Evolutionary conservation across 2,113 vertebrate genomes (phyloP).

Genomic region (Ellobius talpinus): DNA sequence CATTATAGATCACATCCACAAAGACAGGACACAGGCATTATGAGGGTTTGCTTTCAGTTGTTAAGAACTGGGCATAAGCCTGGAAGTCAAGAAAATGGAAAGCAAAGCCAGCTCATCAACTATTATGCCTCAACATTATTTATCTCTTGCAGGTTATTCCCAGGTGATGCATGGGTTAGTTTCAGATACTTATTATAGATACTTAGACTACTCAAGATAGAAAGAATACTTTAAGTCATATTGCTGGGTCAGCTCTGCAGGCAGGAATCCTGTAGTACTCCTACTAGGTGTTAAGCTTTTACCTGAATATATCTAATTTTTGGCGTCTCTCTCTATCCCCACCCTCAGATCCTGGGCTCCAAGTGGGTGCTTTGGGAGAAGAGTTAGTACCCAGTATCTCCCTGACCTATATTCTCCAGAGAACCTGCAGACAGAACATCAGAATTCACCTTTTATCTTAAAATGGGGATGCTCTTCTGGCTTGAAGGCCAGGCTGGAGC

Average conservation of each 20-base stretch:
- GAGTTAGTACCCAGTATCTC: constrained; percentile 1
- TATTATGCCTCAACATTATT: not conserved
- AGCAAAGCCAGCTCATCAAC: constrained; percentile 1
- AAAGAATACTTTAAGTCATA: constrained; percentile 29
- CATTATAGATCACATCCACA: not conserved
- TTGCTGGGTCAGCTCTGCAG: not conserved
- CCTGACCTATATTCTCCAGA: not conserved
- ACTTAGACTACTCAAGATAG: not conserved
- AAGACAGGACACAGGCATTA: constrained; percentile 15
- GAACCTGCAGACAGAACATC: constrained; percentile 45
- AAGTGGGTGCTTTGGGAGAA: not conserved
- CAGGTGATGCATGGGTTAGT: not conserved
- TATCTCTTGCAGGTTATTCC: constrained; percentile 10
- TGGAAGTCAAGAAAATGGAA: not conserved
- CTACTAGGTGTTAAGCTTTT: constrained; percentile 19
- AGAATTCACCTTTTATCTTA: constrained; percentile 92
- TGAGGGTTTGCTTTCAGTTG: constrained; percentile 43
- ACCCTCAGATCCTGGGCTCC: not conserved
- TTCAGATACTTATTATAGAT: not conserved
- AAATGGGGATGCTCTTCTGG: constrained; percentile 92
- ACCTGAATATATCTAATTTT: not conserved
- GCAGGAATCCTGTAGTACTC: not conserved
- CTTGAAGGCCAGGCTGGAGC: constrained; percentile 89
- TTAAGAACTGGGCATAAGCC: not conserved
- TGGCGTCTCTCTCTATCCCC: not conserved